Evolutionary conservation across 2,113 vertebrate species (phyloP).

Genomic region (Silurus glanis): DNA sequence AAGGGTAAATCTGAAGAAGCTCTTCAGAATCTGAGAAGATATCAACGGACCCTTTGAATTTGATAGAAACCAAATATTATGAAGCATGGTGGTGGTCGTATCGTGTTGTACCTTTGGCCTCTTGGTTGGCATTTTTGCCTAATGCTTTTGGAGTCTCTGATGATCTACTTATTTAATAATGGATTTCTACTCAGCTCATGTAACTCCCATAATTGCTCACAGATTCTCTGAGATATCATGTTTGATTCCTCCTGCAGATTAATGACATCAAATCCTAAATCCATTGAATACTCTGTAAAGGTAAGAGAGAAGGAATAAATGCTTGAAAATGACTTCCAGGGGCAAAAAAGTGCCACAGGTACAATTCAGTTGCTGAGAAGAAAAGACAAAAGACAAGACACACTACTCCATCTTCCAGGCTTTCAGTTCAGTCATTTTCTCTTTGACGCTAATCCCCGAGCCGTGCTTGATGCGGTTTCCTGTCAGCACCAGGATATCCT

Average conservation of each 20-base stretch:
- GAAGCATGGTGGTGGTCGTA: background rate
- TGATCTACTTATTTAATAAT: too few species aligned
- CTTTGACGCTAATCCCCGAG: constrained; percentile 27
- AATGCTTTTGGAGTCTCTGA: background rate
- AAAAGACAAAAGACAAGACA: background rate
- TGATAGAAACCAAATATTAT: background rate
- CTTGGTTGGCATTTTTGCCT: background rate
- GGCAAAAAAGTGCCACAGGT: background rate
- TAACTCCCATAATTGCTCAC: too few species aligned
- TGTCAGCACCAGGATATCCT: constrained; percentile 27
- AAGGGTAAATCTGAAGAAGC: too few species aligned
- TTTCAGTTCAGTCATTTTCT: constrained; percentile 6
- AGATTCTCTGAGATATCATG: too few species aligned
- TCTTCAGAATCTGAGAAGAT: background rate
- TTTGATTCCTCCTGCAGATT: background rate
- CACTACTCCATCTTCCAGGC: background rate
- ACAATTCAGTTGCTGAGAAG: too few species aligned
- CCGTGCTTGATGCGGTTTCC: constrained; percentile 9
- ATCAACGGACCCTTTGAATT: too few species aligned
- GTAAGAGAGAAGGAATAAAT: background rate
- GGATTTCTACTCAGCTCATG: too few species aligned
- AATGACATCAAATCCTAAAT: background rate
- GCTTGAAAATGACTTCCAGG: background rate
- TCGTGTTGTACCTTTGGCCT: background rate
- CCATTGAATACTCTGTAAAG: background rate